These are phyloP conservation scores for Bombyx huttoni DNA, from an alignment of 2,888 invertebrate genomes.

Conservation along the genomic window DNA sequence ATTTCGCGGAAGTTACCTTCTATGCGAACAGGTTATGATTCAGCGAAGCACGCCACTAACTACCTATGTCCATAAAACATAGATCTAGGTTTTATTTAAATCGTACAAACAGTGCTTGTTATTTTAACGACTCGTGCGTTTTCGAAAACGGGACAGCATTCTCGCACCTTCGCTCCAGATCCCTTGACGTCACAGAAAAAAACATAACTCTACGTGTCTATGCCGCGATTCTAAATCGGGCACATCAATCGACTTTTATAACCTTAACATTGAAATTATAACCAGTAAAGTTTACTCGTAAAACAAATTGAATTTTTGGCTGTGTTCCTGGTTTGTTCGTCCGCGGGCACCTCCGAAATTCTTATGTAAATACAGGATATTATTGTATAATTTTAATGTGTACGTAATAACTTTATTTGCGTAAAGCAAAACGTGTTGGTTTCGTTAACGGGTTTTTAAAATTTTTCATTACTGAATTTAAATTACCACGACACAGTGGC, in stretches of 20 bases:
- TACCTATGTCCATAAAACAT: not conserved
- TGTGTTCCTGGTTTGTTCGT: constrained; percentile 7
- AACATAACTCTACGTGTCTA: constrained; percentile 5
- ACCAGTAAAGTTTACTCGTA: constrained; percentile 19
- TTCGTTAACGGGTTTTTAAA: not conserved
- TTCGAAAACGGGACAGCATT: not conserved
- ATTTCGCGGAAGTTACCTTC: not conserved
- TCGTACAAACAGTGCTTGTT: too few species aligned
- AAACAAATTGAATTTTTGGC: constrained; percentile 17
- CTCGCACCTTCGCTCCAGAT: not conserved
- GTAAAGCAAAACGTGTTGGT: too few species aligned
- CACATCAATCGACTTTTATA: constrained; percentile 27
- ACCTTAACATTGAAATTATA: constrained; percentile 27
- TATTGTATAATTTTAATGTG: constrained; percentile 10
- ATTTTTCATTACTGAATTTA: not conserved
- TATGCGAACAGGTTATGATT: not conserved
- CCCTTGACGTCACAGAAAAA: constrained; percentile 4
- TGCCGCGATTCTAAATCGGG: constrained; percentile 20
- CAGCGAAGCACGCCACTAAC: not conserved
- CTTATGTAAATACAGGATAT: constrained; percentile 9
- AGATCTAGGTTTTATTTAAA: not conserved
- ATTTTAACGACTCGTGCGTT: too few species aligned
- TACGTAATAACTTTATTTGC: constrained; percentile 3
- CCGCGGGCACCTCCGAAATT: constrained; percentile 15
- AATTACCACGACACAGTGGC: too few species aligned